These are phyloP conservation scores for Clitarchus hookeri DNA, from an alignment of 2,888 invertebrate genomes.

Conservation along the genomic window DNA sequence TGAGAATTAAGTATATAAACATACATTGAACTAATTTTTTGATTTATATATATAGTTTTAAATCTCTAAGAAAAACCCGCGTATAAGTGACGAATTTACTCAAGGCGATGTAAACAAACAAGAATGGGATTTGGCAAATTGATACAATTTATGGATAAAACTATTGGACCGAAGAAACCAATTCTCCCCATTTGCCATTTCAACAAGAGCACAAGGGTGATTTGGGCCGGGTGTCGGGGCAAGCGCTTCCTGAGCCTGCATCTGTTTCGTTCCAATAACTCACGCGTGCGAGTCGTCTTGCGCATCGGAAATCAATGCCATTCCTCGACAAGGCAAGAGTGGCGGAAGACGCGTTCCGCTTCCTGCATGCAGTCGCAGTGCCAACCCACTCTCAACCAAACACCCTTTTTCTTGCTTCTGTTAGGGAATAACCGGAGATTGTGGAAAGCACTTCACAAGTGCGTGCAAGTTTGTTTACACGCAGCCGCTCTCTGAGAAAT, in stretches of 20 bases:
- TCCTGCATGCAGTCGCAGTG: too few relatives aligned
- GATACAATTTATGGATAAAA: too few relatives aligned
- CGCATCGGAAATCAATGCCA: background rate
- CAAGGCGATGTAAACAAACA: too few relatives aligned
- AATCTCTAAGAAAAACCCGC: too few relatives aligned
- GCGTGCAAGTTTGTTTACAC: background rate
- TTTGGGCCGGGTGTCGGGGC: background rate
- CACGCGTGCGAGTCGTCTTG: background rate
- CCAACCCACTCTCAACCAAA: too few relatives aligned
- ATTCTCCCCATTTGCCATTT: background rate
- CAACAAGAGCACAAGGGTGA: background rate
- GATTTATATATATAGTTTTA: too few relatives aligned
- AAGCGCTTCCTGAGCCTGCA: background rate
- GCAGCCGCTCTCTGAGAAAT: background rate
- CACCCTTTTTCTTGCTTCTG: too few relatives aligned
- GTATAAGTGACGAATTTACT: too few relatives aligned
- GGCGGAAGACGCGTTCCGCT: background rate
- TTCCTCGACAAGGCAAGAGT: background rate
- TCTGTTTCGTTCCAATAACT: conserved; percentile 7
- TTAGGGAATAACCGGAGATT: background rate
- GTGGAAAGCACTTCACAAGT: background rate
- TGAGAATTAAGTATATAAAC: too few relatives aligned
- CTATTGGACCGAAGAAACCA: background rate
- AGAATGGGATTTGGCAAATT: too few relatives aligned
- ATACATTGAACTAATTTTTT: too few relatives aligned